Percentiles rank a stretch among this genome's conserved stretches.
phyloP scores from a whole-genome alignment of 2,113 vertebrate species.

The Ictalurus punctatus region DNA sequence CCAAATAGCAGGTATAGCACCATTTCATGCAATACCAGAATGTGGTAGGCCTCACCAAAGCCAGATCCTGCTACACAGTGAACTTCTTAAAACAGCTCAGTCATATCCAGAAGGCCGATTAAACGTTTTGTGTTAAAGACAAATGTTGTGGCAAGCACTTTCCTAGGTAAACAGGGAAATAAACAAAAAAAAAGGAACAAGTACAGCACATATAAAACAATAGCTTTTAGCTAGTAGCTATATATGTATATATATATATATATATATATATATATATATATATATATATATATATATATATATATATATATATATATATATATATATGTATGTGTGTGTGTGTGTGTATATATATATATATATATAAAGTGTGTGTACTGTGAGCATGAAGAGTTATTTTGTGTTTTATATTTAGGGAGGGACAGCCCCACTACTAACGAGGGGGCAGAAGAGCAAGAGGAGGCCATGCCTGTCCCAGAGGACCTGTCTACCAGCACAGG shows the following conservation, averaged over 20 bases:
- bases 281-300: too few species aligned
- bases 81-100: background rate
- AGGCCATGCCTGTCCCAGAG: slow-evolving; percentile 97
- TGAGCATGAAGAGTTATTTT: background rate
- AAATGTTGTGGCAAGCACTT: slow-evolving; percentile 53
- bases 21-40: background rate
- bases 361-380: too few species aligned
- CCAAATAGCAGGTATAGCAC: slow-evolving; percentile 91
- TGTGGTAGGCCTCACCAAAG: slow-evolving; percentile 28
- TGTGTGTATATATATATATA: too few species aligned
- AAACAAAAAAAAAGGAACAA: slow-evolving; percentile 34
- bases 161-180: slow-evolving; percentile 25
- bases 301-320: too few species aligned
- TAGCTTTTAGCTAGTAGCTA: background rate
- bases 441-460: slow-evolving; percentile 84
- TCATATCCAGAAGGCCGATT: background rate
- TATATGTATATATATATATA: background rate
- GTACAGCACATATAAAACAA: slow-evolving; percentile 45
- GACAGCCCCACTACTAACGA: slow-evolving; percentile 87
- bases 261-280: too few species aligned
- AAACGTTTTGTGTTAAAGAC: background rate
- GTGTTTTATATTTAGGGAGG: slow-evolving; percentile 74
- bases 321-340: too few species aligned
- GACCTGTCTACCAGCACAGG: slow-evolving; percentile 91
- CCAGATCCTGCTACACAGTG: background rate